Evolutionary conservation across 2,888 invertebrate species (phyloP), one percentile per base, ranked within the genome.

Genomic region (Amiota communis): DNA sequence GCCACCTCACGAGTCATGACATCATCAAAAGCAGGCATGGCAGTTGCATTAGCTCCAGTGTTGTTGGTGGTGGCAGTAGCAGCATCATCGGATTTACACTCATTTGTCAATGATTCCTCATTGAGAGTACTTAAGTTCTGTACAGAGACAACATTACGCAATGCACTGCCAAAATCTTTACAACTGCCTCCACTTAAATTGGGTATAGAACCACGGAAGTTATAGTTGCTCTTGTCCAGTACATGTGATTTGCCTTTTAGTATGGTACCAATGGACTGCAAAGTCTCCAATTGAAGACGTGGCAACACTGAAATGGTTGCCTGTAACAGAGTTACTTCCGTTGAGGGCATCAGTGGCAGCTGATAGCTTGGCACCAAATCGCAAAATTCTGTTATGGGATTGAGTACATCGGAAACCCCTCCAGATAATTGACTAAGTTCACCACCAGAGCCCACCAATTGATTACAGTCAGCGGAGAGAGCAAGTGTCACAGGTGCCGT

Each of bases 371-470:
- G 95, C 71, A 95, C 93, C 80, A 94, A 89, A 86, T 96, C 96
- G 85, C 94, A 94, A 89, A 96, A 96, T 90, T 96, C 95, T 9
- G 95, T 94, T 49, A 96, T 92, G 9, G 95, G 94, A 79, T 92
- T 92, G 76, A 96, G 90, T 81, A 93, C 93, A 82, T 93, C 94
- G 86, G 92, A 92, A 9, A 93, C 91, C 79, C 94, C 94, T 82
- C 93, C 93, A 8, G 93, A 91, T 77, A 93, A 88, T 77, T 93
- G 93, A 15, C 92, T 92, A 2, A 90, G 78, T 49, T 90, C 90
- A 0, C 90, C 89, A 12, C 89, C 88, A 6, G 89, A 87, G 12
- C 90, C 89, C 0, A 91, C 92, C 89, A 92, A 91, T 79, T 93
- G 92, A 82, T 90, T 90, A 72, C 89, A 89, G 79, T 93, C 93